These are phyloP conservation scores for Porites lutea DNA, from an alignment of 64 coral and sea anemone genomes.

Conservation along the genomic window DNA sequence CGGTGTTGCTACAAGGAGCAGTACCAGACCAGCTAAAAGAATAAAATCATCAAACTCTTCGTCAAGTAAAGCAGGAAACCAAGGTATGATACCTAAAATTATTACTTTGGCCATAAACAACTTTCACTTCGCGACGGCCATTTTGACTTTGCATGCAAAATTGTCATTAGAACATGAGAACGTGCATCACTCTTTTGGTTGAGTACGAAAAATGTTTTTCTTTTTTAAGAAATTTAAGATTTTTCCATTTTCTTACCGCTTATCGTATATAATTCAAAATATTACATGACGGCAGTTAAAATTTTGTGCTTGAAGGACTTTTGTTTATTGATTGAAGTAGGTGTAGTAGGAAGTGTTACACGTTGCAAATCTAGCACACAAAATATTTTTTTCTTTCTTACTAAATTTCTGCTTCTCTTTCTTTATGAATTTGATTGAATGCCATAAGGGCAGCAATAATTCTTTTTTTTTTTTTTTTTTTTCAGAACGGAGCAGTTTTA, in stretches of 20 bases:
- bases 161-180: background rate
- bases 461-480: no score
- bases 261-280: background rate
- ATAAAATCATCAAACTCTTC: constrained; percentile 25
- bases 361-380: background rate
- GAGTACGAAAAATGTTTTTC: background rate
- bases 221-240: background rate
- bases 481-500: no score
- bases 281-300: background rate
- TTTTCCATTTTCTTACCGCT: background rate
- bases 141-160: constrained; percentile 13
- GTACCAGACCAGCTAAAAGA: constrained; percentile 70
- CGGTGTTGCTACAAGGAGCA: constrained; percentile 69
- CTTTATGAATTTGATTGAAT: no score
- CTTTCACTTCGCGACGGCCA: constrained; percentile 13
- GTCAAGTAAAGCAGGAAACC: constrained; percentile 34
- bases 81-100: constrained; percentile 50
- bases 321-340: background rate
- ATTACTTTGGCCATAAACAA: constrained; percentile 23
- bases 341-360: background rate
- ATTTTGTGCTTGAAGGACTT: background rate
- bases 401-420: background rate
- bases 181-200: background rate
- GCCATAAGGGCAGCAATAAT: no score
- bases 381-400: no score